phyloP scores from a whole-genome alignment of 2,888 invertebrate species.

The Pseudolycoriella hygida region DNA sequence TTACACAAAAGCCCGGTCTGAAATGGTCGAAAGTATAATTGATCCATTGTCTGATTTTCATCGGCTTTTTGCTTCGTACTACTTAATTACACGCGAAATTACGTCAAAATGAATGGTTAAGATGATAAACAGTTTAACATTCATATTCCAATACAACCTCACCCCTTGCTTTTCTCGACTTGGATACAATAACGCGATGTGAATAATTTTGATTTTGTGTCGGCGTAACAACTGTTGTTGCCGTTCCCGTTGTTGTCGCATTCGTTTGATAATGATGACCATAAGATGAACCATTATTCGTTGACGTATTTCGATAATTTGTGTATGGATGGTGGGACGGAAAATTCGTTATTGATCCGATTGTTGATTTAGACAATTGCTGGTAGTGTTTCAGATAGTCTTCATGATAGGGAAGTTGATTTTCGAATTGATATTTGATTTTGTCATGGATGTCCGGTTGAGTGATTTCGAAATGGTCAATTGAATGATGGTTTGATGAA shows the following conservation, averaged over 20 bases:
- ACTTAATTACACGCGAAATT: neutral
- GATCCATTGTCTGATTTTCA: no score
- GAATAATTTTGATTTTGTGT: slow-evolving; percentile 4
- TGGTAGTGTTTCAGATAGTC: slow-evolving; percentile 8
- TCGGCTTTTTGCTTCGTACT: no score
- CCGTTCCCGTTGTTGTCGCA: neutral
- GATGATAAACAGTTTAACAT: slow-evolving; percentile 4
- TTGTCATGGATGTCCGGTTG: neutral
- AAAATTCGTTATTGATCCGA: neutral
- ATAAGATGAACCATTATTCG: neutral
- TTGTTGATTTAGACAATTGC: neutral
- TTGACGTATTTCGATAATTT: neutral
- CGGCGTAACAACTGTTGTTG: neutral
- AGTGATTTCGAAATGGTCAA: neutral
- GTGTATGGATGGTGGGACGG: neutral
- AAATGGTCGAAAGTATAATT: no score
- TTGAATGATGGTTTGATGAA: no score
- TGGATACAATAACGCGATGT: slow-evolving; percentile 10
- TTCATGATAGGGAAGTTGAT: slow-evolving; percentile 7
- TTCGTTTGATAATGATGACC: neutral
- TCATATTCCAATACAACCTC: slow-evolving; percentile 9
- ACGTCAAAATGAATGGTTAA: no score
- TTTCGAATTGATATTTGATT: slow-evolving; percentile 4
- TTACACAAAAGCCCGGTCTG: no score
- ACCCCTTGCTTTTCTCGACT: slow-evolving; percentile 8